Percentiles rank a stretch among this genome's conserved stretches.
Conservation (phyloP, 2,888 invertebrate genomes). For the Lithosia quadra region DNA sequence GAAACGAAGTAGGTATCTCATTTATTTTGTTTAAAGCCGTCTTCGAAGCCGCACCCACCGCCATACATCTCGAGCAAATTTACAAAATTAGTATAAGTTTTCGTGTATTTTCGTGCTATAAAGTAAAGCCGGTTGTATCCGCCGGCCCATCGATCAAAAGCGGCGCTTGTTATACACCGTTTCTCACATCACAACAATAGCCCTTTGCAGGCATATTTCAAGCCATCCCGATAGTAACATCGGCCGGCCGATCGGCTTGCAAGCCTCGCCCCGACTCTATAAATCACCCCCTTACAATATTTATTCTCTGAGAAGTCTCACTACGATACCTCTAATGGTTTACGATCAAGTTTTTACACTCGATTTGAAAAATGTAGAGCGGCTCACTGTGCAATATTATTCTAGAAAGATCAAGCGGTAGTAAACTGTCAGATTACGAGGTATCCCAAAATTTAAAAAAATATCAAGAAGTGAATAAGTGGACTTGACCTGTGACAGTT, state of each 20-base stretch:
- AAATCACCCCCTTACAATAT: conserved; percentile 86
- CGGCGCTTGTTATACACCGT: conserved; percentile 85
- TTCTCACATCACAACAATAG: conserved; percentile 86
- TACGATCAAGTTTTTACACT: conserved; percentile 56
- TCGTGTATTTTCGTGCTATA: conserved; percentile 73
- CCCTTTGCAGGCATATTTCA: conserved; percentile 84
- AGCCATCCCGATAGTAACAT: conserved; percentile 82
- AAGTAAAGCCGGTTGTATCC: conserved; percentile 71
- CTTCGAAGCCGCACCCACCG: conserved; percentile 30
- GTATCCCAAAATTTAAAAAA: not conserved
- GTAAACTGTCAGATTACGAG: not conserved
- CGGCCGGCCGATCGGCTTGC: conserved; percentile 77
- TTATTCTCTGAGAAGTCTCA: conserved; percentile 79
- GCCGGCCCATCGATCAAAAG: conserved; percentile 76
- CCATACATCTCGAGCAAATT: conserved; percentile 40
- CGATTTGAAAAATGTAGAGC: conserved; percentile 30
- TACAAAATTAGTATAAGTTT: conserved; percentile 65
- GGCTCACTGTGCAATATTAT: not conserved
- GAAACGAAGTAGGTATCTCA: not conserved
- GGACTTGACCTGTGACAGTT: too few species aligned
- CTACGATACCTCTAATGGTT: conserved; percentile 67
- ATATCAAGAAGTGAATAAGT: not conserved
- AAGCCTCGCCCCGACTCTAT: conserved; percentile 75
- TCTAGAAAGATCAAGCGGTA: not conserved
- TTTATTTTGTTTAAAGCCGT: conserved; percentile 14